Base-by-base conservation (phyloP, 2,113 vertebrate genomes). In the Etheostoma cragini region DNA sequence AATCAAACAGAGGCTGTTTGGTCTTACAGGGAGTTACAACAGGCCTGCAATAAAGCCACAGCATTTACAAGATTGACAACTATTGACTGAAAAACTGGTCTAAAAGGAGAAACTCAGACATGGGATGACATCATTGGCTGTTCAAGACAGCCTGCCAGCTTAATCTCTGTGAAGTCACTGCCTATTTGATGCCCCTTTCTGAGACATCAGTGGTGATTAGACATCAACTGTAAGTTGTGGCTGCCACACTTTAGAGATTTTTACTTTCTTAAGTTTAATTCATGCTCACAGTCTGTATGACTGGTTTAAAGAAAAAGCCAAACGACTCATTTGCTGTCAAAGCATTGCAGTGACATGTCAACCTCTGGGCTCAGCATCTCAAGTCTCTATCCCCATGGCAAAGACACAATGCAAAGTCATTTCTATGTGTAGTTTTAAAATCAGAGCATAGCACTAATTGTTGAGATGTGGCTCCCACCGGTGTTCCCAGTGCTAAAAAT, bases 301-400 rank as follows among this genome's bases (percentile, higher is more conserved):
- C 26, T 52, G 42, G 21, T 33, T 65, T 16, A 46, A 53, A 26
- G 33, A 60, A 56, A 72, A 81, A 56, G 61, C 82, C 65, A 85
- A 85, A 72, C 13, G 4, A 33, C 54, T 79, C 66, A 76, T 65
- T 78, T 72, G 56, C 77, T 35, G 38, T 87, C 78, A 82, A 80
- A 82, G 80, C 19, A 42, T 65, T 49, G 72, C 64, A 24, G 30
- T 78, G 81, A 80, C 80, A 82, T 85, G 64, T 72, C 33, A 73
- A 30, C 80, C 76, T 57, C 38, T 57, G 61, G 78, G 74, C 38
- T 58, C 11, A 1, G 30, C 47, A 30, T 85, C 81, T 83, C 33
- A 52, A 72, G 56, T 65, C 50, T 72, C 38, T 54, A 22, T 26
- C 50, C 66, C 63, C 6, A 26, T 50, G 62, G 72, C 69, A 72